Evolutionary conservation across 1,140 invertebrate species (phyloP).

Genomic region (Drosophila baimaii): DNA sequence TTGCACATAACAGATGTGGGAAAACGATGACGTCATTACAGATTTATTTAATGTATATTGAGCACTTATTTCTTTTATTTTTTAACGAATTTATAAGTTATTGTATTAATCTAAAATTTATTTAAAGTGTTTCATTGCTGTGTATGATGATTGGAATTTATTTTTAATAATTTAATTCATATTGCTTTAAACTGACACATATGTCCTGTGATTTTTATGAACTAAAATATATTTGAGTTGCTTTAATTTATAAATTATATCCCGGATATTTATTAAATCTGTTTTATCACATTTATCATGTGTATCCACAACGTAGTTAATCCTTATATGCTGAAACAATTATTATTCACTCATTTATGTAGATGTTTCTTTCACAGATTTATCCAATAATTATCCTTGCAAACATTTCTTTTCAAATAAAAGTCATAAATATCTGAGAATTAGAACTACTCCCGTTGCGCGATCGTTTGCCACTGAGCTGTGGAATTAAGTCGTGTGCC

Average conservation of each 20-base stretch:
- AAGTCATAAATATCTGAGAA: neutral
- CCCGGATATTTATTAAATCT: neutral
- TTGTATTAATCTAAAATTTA: neutral
- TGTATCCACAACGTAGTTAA: neutral
- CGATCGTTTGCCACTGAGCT: constrained; percentile 39
- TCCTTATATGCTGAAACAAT: too few relatives aligned
- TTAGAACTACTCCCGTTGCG: constrained; percentile 31
- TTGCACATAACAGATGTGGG: neutral
- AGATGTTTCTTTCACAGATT: too few relatives aligned
- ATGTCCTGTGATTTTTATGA: too few relatives aligned
- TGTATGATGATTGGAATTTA: neutral
- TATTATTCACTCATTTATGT: too few relatives aligned
- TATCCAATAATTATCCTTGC: neutral
- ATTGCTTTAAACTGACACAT: too few relatives aligned
- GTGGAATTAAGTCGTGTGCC: constrained; percentile 27
- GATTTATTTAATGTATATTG: too few relatives aligned
- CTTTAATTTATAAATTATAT: neutral
- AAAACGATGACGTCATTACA: neutral
- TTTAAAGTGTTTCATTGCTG: neutral
- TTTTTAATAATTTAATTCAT: too few relatives aligned
- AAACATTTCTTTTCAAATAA: neutral
- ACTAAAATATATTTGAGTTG: too few relatives aligned
- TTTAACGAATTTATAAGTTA: neutral
- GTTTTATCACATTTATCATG: neutral
- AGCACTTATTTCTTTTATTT: neutral